These are phyloP conservation scores for Dynastes hyllus DNA, from an alignment of 2,888 invertebrate species.

Conservation along the genomic window DNA sequence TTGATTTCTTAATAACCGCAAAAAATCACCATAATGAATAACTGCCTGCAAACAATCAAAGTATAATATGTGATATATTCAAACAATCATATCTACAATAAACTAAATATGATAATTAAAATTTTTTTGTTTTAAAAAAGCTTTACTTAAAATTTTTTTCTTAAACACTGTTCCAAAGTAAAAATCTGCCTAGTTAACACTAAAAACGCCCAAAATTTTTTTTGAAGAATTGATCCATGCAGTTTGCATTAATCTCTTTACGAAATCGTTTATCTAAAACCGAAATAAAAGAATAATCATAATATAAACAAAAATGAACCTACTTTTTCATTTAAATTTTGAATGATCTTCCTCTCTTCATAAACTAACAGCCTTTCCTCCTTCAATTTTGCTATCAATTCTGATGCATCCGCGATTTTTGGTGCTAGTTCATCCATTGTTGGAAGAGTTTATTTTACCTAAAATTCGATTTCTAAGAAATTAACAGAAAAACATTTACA, in stretches of 20 bases:
- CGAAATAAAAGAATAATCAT: slow-evolving; percentile 50
- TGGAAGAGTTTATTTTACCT: slow-evolving; percentile 6
- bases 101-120: slow-evolving; percentile 80
- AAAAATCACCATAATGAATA: slow-evolving; percentile 68
- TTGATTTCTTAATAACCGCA: slow-evolving; percentile 79
- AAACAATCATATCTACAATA: slow-evolving; percentile 3
- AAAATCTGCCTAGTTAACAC: slow-evolving; percentile 85
- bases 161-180: slow-evolving; percentile 84
- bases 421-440: slow-evolving; percentile 44
- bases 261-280: slow-evolving; percentile 72
- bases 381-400: slow-evolving; percentile 81
- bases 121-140: too few species aligned
- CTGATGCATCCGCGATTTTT: slow-evolving; percentile 72
- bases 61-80: background rate
- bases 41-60: slow-evolving; percentile 51
- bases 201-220: too few species aligned
- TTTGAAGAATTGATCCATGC: slow-evolving; percentile 93
- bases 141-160: slow-evolving; percentile 77
- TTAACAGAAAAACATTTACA: too few species aligned
- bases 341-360: slow-evolving; percentile 88
- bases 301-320: slow-evolving; percentile 70
- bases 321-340: slow-evolving; percentile 84
- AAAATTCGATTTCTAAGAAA: background rate
- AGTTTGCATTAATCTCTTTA: slow-evolving; percentile 78
- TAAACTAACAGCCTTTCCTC: slow-evolving; percentile 91